Evolutionary conservation across 2,797 vertebrate species (phyloP).

Genomic region (Moxostoma hubbsi): DNA sequence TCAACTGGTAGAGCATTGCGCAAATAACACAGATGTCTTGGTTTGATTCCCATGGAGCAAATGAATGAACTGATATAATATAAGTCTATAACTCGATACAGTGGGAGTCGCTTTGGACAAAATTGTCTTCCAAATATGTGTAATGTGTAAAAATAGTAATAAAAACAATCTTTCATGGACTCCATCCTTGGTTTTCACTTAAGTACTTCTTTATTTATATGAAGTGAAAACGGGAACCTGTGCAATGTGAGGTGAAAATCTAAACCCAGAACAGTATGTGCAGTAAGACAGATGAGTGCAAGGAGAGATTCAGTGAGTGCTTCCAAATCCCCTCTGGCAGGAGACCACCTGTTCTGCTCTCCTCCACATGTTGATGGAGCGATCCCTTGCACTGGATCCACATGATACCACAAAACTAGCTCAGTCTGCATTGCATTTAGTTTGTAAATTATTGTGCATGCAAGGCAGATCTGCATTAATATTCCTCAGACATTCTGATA

Average conservation of each 20-base stretch:
- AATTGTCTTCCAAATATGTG: not conserved
- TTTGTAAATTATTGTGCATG: conserved; percentile 9
- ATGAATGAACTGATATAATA: not conserved
- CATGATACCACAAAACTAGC: conserved; percentile 34
- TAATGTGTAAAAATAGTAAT: conserved; percentile 4
- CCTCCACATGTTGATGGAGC: conserved; percentile 48
- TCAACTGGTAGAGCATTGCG: not conserved
- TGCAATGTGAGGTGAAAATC: conserved; percentile 36
- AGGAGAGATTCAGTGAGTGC: conserved; percentile 37
- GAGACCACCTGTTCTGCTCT: conserved; percentile 56
- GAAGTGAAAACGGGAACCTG: conserved; percentile 16
- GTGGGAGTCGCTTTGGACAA: not conserved
- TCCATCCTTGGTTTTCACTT: conserved; percentile 2
- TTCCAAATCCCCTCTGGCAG: conserved; percentile 49
- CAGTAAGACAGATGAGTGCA: conserved; percentile 39
- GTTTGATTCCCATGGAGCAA: not conserved
- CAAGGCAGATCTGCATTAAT: conserved; percentile 8
- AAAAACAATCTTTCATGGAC: conserved; percentile 1
- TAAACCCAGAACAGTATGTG: conserved; percentile 50
- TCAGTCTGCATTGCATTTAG: conserved; percentile 14
- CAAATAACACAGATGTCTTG: not conserved
- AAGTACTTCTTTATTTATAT: conserved; percentile 30
- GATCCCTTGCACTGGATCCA: conserved; percentile 38
- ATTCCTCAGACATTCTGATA: conserved; percentile 22
- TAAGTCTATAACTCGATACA: not conserved